phyloP scores from a whole-genome alignment of 2,113 vertebrate species.

The Paedocypris sp. region DNA sequence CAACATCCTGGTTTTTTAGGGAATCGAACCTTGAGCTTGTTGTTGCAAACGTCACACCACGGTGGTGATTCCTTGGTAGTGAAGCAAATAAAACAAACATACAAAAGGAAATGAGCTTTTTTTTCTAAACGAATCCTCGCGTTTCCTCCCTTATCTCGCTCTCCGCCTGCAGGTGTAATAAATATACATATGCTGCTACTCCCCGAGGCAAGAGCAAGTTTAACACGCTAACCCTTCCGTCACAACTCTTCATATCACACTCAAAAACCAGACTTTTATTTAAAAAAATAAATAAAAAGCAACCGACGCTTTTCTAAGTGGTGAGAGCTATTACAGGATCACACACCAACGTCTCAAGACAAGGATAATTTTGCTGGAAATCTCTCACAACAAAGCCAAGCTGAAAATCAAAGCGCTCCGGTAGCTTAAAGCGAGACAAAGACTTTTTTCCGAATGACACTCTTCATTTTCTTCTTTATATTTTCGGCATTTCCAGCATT shows the following conservation, averaged over 20 bases:
- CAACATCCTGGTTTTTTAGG: too few species aligned
- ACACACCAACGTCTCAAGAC: slow-evolving; percentile 46
- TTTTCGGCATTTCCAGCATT: slow-evolving; percentile 22
- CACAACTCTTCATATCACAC: slow-evolving; percentile 47
- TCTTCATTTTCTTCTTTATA: slow-evolving; percentile 41
- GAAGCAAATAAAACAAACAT: too few species aligned
- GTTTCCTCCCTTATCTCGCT: slow-evolving; percentile 24
- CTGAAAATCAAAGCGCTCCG: slow-evolving; percentile 58
- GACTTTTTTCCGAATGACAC: slow-evolving; percentile 55
- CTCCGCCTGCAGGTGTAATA: slow-evolving; percentile 15
- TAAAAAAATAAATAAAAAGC: too few species aligned
- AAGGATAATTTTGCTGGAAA: slow-evolving; percentile 55
- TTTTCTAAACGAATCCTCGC: background rate
- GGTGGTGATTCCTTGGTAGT: too few species aligned
- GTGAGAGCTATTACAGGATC: slow-evolving; percentile 55
- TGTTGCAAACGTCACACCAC: too few species aligned
- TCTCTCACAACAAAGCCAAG: slow-evolving; percentile 59
- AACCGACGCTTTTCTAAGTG: slow-evolving; percentile 42
- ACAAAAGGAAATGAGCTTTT: too few species aligned
- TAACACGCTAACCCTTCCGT: slow-evolving; percentile 59
- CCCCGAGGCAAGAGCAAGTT: slow-evolving; percentile 60
- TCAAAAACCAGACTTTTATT: slow-evolving; percentile 53
- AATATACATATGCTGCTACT: slow-evolving; percentile 52
- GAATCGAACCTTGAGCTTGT: too few species aligned
- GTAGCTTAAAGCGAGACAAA: slow-evolving; percentile 37